Evolutionary conservation across 2,797 vertebrate species (phyloP).

Genomic region (Glossophaga mutica): DNA sequence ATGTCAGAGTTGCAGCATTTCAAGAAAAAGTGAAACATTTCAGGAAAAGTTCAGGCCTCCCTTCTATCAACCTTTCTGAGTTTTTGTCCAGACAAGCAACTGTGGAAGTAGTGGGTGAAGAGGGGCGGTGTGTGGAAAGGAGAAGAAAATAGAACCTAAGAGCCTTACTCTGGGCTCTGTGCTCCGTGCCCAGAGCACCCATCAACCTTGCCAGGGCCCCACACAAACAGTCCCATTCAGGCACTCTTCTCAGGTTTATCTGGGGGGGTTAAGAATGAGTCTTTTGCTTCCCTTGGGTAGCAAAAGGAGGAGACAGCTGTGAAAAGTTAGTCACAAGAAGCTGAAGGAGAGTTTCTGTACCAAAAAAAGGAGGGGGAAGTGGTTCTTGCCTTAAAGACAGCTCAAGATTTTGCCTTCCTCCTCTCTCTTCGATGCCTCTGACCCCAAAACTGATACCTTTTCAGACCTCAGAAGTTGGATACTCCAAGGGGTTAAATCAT

Average conservation of each 20-base stretch:
- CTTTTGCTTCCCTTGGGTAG: neutral
- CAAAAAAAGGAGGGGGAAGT: neutral
- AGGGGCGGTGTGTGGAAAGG: neutral
- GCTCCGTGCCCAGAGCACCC: neutral
- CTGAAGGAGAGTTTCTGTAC: constrained; percentile 39
- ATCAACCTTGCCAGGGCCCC: neutral
- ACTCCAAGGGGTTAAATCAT: neutral
- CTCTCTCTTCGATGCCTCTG: neutral
- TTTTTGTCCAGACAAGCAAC: constrained; percentile 1
- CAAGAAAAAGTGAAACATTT: constrained; percentile 18
- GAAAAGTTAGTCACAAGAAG: constrained; percentile 27
- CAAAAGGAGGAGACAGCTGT: neutral
- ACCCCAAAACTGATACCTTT: constrained; percentile 17
- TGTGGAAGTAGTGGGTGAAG: neutral
- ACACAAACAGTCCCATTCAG: neutral
- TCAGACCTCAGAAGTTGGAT: neutral
- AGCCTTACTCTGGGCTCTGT: neutral
- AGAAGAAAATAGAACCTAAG: neutral
- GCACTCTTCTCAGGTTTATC: neutral
- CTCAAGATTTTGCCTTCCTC: neutral
- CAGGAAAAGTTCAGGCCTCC: neutral
- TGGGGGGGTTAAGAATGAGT: neutral
- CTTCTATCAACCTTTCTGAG: neutral
- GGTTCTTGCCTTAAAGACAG: neutral
- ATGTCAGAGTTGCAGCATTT: neutral